These are phyloP conservation scores for Ischnus inquisitorius DNA, from an alignment of 2,888 invertebrate species.

Conservation along the genomic window DNA sequence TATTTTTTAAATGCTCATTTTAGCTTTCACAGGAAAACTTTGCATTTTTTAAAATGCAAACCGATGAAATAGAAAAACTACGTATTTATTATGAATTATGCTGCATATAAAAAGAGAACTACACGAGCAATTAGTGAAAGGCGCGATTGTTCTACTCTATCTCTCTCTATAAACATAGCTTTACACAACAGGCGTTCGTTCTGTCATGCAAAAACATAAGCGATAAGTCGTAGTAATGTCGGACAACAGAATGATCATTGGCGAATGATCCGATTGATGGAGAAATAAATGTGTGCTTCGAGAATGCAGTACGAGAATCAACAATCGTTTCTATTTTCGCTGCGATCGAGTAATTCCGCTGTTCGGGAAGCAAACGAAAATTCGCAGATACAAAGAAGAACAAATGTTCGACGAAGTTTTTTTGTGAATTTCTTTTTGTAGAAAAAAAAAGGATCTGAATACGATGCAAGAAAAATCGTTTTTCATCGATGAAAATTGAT, in stretches of 20 bases:
- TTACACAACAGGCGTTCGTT: slow-evolving; percentile 62
- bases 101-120: slow-evolving; percentile 24
- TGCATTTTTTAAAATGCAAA: too few relatives aligned
- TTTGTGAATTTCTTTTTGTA: neutral
- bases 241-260: slow-evolving; percentile 46
- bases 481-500: slow-evolving; percentile 50
- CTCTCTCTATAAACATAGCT: slow-evolving; percentile 29
- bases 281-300: slow-evolving; percentile 52
- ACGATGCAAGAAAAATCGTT: neutral
- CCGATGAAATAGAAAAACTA: too few relatives aligned
- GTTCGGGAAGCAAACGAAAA: neutral
- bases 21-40: too few relatives aligned
- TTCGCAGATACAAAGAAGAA: slow-evolving; percentile 35
- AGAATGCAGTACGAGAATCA: slow-evolving; percentile 10
- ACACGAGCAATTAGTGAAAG: slow-evolving; percentile 24
- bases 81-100: too few relatives aligned
- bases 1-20: too few relatives aligned
- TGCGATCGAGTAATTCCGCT: neutral
- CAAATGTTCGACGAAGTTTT: neutral
- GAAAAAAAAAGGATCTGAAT: neutral
- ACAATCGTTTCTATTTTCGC: neutral
- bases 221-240: slow-evolving; percentile 32
- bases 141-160: slow-evolving; percentile 44
- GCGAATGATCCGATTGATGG: slow-evolving; percentile 60
- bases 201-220: slow-evolving; percentile 58